Evolutionary conservation across 2,797 vertebrate species (phyloP), one percentile per base, ranked within the genome.

Genomic region (Danio choprae): DNA sequence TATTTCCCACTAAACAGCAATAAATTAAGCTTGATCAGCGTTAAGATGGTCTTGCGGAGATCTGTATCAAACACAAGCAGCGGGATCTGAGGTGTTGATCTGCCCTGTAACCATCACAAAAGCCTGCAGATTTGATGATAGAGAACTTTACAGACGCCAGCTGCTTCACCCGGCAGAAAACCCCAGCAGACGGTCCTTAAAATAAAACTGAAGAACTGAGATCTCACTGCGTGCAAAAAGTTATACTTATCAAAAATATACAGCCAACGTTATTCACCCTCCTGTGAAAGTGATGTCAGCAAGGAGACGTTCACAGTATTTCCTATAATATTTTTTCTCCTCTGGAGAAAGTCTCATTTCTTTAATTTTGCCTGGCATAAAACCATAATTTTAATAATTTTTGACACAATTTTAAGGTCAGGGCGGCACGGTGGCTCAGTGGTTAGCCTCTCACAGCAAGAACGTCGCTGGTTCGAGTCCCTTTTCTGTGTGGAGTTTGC

Each of bases 181-280:
- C 16, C 46, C 12, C 16, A 0, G 11, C 44, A 63, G 58, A 74
- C 36, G 50, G 62, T 74, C 11, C 44, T 74, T 51, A 56, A 16
- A 43, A 60, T 81, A 51, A 74, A 62, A 63, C 13, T 41, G 68
- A 41, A 74, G 29, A 40, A 62, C 46, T 51, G 36, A 22, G 20
- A 38, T 58, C 58, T 69, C 73, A 62, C 7, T 10, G 59, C n/a
- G 70, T 9, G 13, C 50, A 46, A 59, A 36, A 38, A 70, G 50
- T 41, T 53, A 55, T 53, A 2, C 6, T 70, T 53, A 53, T 70
- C 10, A 70, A 40, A 70, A 53, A 38, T 13, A 22, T 29, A 29
- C 29, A 1, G 3, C 29, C 29, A 29, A 29, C 29, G 29, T 29
- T 1, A 29, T 29, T 29, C 29, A 29, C 29, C 29, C 29, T 29